Base-by-base conservation (phyloP, 2,888 invertebrate genomes). In the Ornithoptera priamus region DNA sequence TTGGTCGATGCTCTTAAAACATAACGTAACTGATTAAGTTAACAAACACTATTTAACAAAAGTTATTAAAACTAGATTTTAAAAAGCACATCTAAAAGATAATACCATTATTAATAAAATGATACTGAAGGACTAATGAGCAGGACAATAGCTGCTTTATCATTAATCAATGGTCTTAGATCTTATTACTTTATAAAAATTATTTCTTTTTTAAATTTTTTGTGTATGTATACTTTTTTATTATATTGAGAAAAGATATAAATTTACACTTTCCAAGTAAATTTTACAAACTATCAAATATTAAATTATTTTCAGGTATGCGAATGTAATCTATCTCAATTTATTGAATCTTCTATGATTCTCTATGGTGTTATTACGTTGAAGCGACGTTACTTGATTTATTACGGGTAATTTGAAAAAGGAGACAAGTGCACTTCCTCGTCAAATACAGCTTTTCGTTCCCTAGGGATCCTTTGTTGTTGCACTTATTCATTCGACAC, bases 401-500 rank as follows among this genome's bases (percentile, higher is more conserved):
- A 83, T 82, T 76, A 74, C 75, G 72, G 72, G 80, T 77, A 83
- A 85, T 85, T 80, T 80, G 79, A 77, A 75, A 75, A 76, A 74
- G 75, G 75, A 77, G 76, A 77, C 77, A 75, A 74, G 76, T 61
- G 61, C 30, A 76, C 77, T 79, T 81, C 77, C 80, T 81, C 81
- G 80, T 81, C 83, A 81, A 76, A 81, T 77, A 78, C 78, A 74
- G 76, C 78, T 80, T 78, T 75, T 76, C 72, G 74, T 80, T 84
- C 80, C 81, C 79, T 76, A 78, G 76, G 78, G 81, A 81, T 74
- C 73, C 77, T 75, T 71, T 68, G 69, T 72, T 70, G 75, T 72
- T 71, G 74, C 75, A 80, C 78, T 89, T 87, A 88, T 74, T 75
- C 81, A 87, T 89, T 87, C 81, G 80, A 73, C 69, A 75, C 77